Conservation (phyloP, 2,888 invertebrate species). For the Endotricha flammealis region DNA sequence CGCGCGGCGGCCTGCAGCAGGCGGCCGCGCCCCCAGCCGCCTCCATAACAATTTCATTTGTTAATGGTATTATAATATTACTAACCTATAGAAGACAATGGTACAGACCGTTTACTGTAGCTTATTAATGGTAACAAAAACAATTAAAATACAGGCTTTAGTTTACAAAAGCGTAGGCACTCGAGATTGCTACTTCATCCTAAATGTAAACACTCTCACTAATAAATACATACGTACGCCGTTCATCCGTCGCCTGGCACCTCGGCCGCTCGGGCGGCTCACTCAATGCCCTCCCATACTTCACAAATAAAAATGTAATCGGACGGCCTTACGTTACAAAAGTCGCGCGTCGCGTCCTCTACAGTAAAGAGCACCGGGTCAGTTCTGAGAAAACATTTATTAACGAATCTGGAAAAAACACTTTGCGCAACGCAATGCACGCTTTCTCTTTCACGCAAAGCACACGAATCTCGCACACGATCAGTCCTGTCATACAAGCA, state of each 20-base stretch:
- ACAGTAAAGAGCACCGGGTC: constrained; percentile 71
- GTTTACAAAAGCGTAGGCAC: constrained; percentile 78
- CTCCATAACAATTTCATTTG: constrained; percentile 70
- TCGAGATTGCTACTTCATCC: constrained; percentile 77
- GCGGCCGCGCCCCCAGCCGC: constrained; percentile 10
- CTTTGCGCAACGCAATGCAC: constrained; percentile 52
- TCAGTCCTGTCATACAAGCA: constrained; percentile 61
- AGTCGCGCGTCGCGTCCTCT: constrained; percentile 65
- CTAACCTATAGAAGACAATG: constrained; percentile 73
- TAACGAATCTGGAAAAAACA: constrained; percentile 43
- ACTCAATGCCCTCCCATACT: constrained; percentile 41
- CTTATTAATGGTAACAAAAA: constrained; percentile 76
- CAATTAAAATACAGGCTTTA: constrained; percentile 73
- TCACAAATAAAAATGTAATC: constrained; percentile 46
- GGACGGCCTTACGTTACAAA: constrained; percentile 70
- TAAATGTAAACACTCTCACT: constrained; percentile 71
- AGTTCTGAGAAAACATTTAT: constrained; percentile 62
- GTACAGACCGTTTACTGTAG: constrained; percentile 70
- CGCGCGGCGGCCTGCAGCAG: constrained; percentile 13
- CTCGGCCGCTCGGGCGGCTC: constrained; percentile 32
- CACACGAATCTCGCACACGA: constrained; percentile 46
- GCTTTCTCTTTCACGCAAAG: constrained; percentile 46
- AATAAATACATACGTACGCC: constrained; percentile 71
- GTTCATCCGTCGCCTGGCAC: constrained; percentile 43
- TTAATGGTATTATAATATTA: constrained; percentile 70